Evolutionary conservation across 2,113 vertebrate species (phyloP), one percentile per base, ranked within the genome.

Genomic region (Tympanuchus pallidicinctus): DNA sequence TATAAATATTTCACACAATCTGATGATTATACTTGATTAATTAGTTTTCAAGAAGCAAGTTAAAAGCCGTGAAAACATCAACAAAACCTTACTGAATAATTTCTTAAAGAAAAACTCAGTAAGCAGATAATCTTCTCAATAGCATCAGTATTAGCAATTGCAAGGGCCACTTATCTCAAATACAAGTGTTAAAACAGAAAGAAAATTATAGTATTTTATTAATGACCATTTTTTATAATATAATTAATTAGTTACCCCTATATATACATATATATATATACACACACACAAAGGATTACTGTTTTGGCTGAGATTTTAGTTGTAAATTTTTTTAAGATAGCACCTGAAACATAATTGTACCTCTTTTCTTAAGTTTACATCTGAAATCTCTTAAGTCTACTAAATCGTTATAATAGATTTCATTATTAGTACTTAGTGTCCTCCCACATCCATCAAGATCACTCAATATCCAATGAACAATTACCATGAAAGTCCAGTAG

Each of bases 1-100:
- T 86, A 95, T 92, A 95, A 94, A 89, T 94, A 94, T 95, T 96
- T 94, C 82, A 89, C 45, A 74, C 71, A 89, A 89, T 28, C 32
- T 52, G 64, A 88, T 87, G 60, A 96, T 94, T 93, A 70, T 72
- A 86, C 75, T 85, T 94, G 92, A 95, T 94, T 96, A 93, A 93
- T 96, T 93, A 87, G 45, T 67, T 96, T 93, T 95, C 87, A 93
- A 94, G 87, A 71, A 92, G 38, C 60, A 74, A 90, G 75, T 82
- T 89, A 63, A 94, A 95, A 85, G 32, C 30, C 54, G 34, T 63
- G 69, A 90, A 93, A 94, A 63, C 40, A 87, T 79, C 84, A 94
- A 94, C 78, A 93, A 77, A 89, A 76, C 36, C 40, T 86, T 61
- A 86, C 47, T 88, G 78, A 86, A 88, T 88, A 82, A 80, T 88